phyloP scores from a whole-genome alignment of 2,797 vertebrate genomes.

The Acipenser oxyrinchus region DNA sequence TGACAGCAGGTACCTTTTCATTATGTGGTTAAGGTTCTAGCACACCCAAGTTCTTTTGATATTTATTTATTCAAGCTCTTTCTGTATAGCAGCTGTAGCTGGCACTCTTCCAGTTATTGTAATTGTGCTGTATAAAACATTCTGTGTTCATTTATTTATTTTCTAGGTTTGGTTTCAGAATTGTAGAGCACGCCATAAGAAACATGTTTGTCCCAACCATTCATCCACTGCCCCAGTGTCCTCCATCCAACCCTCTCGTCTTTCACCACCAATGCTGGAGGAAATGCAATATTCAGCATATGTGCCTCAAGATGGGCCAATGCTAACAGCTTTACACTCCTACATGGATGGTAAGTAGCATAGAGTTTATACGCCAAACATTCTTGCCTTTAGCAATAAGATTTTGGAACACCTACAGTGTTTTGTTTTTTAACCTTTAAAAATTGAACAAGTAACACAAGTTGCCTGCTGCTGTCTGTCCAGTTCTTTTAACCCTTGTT shows the following conservation, averaged over 20 bases:
- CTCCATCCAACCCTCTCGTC: slow-evolving; percentile 65
- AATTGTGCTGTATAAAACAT: not conserved
- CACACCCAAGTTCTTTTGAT: not conserved
- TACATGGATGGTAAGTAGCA: slow-evolving; percentile 81
- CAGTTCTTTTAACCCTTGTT: too few relatives aligned
- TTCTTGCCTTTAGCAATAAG: too few relatives aligned
- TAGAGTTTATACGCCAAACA: too few relatives aligned
- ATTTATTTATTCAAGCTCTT: not conserved
- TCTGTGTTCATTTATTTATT: not conserved
- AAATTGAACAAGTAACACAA: too few relatives aligned
- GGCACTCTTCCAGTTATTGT: not conserved
- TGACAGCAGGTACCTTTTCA: not conserved
- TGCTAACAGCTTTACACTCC: slow-evolving; percentile 82
- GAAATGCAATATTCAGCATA: slow-evolving; percentile 83
- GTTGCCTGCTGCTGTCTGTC: too few relatives aligned
- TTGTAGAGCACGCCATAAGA: slow-evolving; percentile 92
- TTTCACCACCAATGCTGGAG: slow-evolving; percentile 77
- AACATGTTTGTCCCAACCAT: slow-evolving; percentile 86
- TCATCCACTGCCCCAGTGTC: slow-evolving; percentile 63
- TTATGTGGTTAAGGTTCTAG: not conserved
- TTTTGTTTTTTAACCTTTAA: too few relatives aligned
- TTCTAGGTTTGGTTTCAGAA: slow-evolving; percentile 97
- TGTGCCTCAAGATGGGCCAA: slow-evolving; percentile 75
- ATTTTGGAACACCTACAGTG: too few relatives aligned
- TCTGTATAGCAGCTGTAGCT: not conserved